Conservation (phyloP, 2,797 vertebrate species). For the Stomatorhinus walkeri region DNA sequence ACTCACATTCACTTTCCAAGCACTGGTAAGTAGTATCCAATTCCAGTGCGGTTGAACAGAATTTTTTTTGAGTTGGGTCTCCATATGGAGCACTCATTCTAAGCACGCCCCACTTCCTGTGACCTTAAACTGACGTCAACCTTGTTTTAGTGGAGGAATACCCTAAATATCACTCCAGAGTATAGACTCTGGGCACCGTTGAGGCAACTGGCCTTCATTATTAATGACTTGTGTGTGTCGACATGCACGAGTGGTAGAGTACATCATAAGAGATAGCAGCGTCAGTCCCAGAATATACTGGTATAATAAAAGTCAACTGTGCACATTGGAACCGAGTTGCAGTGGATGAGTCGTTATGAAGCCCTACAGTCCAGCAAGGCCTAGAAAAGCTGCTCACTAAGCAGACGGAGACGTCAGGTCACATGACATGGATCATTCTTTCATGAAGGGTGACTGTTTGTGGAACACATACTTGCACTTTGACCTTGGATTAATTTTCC, state of each 20-base stretch:
- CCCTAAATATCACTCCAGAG: background rate
- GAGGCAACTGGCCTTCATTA: background rate
- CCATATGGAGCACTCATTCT: background rate
- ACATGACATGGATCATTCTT: background rate
- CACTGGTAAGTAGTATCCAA: background rate
- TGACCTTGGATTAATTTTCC: conserved; percentile 8
- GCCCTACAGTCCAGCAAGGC: background rate
- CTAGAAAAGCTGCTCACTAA: background rate
- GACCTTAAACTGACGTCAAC: background rate
- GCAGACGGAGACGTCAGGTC: background rate
- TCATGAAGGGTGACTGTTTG: background rate
- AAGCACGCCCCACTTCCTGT: background rate
- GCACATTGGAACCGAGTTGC: background rate
- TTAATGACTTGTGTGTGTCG: background rate
- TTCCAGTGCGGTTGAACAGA: background rate
- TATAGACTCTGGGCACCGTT: background rate
- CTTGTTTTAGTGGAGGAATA: background rate
- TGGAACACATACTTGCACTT: conserved; percentile 2
- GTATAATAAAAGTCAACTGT: background rate
- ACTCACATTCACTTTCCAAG: background rate
- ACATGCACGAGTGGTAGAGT: background rate
- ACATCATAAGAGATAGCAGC: background rate
- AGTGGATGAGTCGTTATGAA: background rate
- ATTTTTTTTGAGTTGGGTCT: background rate
- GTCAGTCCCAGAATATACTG: background rate